A percentile compares a stretch with the other conserved stretches of the same genome.
Evolutionary conservation across 2,797 vertebrate species (phyloP).

Genomic region (Brachyrhaphis roseni): DNA sequence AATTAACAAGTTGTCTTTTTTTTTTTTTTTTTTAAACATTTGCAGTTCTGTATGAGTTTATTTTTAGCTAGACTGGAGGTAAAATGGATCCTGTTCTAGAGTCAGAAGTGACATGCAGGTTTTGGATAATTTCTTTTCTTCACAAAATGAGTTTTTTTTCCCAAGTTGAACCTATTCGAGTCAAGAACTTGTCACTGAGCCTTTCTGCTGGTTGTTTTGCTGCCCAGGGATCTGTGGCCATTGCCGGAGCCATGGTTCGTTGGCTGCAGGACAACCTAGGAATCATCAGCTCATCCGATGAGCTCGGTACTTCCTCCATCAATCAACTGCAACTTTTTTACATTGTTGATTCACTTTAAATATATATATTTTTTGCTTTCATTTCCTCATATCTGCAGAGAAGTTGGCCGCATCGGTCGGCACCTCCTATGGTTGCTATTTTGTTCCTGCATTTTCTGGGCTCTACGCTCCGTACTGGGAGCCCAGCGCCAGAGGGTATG

Average conservation of each 20-base stretch:
- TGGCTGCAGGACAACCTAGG: constrained; percentile 97
- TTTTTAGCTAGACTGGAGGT: neutral
- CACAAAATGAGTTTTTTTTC: neutral
- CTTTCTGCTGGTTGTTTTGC: neutral
- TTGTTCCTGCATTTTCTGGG: constrained; percentile 97
- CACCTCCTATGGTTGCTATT: constrained; percentile 96
- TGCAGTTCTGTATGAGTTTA: neutral
- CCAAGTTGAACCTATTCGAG: neutral
- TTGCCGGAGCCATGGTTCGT: constrained; percentile 94
- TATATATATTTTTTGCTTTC: neutral
- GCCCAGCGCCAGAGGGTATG: constrained; percentile 94
- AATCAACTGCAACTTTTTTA: neutral
- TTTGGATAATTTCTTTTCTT: neutral
- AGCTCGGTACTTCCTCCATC: constrained; percentile 85
- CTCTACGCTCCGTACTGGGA: constrained; percentile 99
- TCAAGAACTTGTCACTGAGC: neutral
- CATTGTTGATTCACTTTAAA: neutral
- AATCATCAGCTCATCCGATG: constrained; percentile 86
- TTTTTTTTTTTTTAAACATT: neutral
- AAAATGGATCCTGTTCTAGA: neutral
- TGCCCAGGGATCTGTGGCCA: constrained; percentile 94
- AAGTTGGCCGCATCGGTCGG: constrained; percentile 91
- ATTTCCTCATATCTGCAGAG: constrained; percentile 71
- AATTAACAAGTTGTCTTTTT: no score
- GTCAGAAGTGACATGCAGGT: neutral